Evolutionary conservation across 2,113 vertebrate species (phyloP).

Genomic region (Ursus arctos): DNA sequence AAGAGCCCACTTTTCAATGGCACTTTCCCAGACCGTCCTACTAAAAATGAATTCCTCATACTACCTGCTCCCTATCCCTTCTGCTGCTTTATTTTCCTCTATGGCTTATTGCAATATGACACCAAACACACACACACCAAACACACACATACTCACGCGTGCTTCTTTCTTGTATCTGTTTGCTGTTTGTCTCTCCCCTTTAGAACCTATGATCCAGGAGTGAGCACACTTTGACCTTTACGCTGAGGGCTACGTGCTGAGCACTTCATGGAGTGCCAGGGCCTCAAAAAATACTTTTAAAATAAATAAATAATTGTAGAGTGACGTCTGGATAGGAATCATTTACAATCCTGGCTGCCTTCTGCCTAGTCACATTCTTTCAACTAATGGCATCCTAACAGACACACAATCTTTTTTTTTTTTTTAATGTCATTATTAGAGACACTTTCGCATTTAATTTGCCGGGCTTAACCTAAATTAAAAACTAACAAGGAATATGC

Average conservation of each 20-base stretch:
- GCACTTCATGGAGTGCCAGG: not conserved
- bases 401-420: not conserved
- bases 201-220: not conserved
- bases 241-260: not conserved
- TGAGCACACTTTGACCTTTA: not conserved
- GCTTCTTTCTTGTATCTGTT: not conserved
- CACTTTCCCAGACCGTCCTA: not conserved
- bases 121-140: not conserved
- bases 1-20: not conserved
- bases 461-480: conserved; percentile 51
- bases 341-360: not conserved
- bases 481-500: conserved; percentile 48
- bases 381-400: not conserved
- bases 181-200: not conserved
- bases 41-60: not conserved
- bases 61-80: accelerated
- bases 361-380: not conserved
- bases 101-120: not conserved
- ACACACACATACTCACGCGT: not conserved
- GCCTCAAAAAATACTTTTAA: not conserved
- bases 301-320: not conserved
- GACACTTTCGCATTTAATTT: conserved; percentile 12
- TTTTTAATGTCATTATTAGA: conserved; percentile 47
- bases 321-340: not conserved
- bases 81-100: not conserved